Percentiles rank a stretch among this genome's conserved stretches.
These are phyloP conservation scores for Botrylloides violaceus DNA, from an alignment of 23 tunicate genomes.

Conservation along the genomic window DNA sequence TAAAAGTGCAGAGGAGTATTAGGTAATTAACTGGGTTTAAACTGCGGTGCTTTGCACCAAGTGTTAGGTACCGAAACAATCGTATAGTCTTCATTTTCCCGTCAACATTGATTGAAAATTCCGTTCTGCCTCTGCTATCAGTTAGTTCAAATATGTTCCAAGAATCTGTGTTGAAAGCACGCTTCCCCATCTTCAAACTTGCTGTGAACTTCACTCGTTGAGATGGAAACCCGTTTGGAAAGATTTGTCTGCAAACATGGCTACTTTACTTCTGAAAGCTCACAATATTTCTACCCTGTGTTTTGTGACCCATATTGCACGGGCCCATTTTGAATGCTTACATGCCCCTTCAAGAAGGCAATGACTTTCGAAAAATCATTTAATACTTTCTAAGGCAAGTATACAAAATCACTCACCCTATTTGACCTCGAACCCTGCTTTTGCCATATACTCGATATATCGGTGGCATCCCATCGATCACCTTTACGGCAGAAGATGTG, in stretches of 20 bases:
- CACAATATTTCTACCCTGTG: too few relatives aligned
- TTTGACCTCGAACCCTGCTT: neutral
- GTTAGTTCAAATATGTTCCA: slow-evolving; percentile 15
- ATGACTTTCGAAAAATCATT: too few relatives aligned
- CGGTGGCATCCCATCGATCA: neutral
- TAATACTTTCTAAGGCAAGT: too few relatives aligned
- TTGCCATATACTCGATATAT: neutral
- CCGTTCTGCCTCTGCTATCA: neutral
- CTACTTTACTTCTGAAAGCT: too few relatives aligned
- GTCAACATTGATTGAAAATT: slow-evolving; percentile 12
- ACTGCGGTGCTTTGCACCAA: too few relatives aligned
- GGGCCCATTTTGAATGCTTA: too few relatives aligned
- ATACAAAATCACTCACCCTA: neutral
- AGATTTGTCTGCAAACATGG: slow-evolving; percentile 3
- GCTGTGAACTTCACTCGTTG: neutral
- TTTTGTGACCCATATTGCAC: too few relatives aligned
- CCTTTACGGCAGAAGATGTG: neutral
- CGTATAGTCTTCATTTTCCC: neutral
- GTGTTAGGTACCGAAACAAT: slow-evolving; percentile 4
- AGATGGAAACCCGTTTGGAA: slow-evolving; percentile 18
- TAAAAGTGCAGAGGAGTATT: too few relatives aligned
- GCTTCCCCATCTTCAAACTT: slow-evolving; percentile 13
- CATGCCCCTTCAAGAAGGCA: too few relatives aligned
- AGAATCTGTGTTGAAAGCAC: neutral
- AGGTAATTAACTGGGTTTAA: too few relatives aligned